Evolutionary conservation across 1,140 invertebrate species (phyloP).

Genomic region (Zophobas atratus): DNA sequence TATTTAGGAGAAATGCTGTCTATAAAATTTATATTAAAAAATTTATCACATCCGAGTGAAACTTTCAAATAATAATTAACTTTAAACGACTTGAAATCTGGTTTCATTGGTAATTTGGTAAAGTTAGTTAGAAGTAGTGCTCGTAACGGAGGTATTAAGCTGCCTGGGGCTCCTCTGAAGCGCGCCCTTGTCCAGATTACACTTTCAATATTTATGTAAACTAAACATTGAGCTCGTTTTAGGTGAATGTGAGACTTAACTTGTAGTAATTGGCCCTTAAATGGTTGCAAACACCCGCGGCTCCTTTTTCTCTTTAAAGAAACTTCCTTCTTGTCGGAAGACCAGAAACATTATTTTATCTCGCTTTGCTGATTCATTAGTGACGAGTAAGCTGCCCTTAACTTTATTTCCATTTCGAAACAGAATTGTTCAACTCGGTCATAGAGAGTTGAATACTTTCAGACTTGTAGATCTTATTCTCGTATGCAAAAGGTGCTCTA

Average conservation of each 20-base stretch:
- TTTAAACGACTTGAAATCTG: constrained; percentile 52
- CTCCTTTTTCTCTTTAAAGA: constrained; percentile 12
- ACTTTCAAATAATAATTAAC: constrained; percentile 55
- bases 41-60: constrained; percentile 49
- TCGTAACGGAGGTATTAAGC: constrained; percentile 45
- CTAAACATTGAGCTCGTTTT: constrained; percentile 46
- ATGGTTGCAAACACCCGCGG: constrained; percentile 18
- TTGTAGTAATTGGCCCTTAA: constrained; percentile 45
- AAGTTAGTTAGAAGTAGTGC: constrained; percentile 53
- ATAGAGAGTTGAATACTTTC: constrained; percentile 58
- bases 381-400: neutral
- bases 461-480: constrained; percentile 56
- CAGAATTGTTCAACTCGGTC: constrained; percentile 48
- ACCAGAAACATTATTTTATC: constrained; percentile 10
- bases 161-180: constrained; percentile 30
- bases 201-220: constrained; percentile 52
- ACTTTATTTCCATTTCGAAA: constrained; percentile 21
- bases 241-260: constrained; percentile 22
- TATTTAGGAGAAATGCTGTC: constrained; percentile 20
- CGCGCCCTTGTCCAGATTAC: constrained; percentile 48
- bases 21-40: constrained; percentile 49
- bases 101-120: constrained; percentile 56
- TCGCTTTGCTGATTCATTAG: constrained; percentile 5
- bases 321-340: neutral
- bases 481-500: constrained; percentile 56